Conservation (phyloP, 2,888 invertebrate species). For the Heteromurus nitidus region DNA sequence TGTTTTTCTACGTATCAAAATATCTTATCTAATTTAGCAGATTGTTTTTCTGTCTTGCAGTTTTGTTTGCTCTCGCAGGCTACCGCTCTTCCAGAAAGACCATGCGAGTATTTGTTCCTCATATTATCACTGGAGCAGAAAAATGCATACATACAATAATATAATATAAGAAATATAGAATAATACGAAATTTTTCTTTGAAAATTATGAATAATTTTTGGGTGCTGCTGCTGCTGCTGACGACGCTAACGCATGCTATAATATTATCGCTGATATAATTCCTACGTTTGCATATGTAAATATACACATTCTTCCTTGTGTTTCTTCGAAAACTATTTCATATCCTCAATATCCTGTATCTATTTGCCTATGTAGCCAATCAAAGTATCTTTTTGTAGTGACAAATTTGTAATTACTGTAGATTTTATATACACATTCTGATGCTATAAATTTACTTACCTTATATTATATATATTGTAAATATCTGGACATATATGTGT, state of each 20-base stretch:
- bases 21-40: conserved; percentile 11
- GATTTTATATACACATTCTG: no score
- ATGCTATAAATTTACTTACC: not conserved
- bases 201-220: no score
- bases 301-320: not conserved
- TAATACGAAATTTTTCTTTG: conserved; percentile 1
- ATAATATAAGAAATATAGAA: not conserved
- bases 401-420: conserved; percentile 51
- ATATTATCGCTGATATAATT: not conserved
- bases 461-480: no score
- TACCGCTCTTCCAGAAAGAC: no score
- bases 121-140: conserved; percentile 52
- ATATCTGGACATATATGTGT: conserved; percentile 19
- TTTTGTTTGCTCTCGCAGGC: not conserved
- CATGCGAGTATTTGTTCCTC: not conserved
- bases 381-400: conserved; percentile 8
- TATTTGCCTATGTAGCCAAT: conserved; percentile 40
- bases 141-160: conserved; percentile 32
- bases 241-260: not conserved
- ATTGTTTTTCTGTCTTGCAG: not conserved
- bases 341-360: not conserved
- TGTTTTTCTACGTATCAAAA: not conserved
- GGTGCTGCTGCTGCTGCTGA: conserved; percentile 26
- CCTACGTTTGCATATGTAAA: not conserved
- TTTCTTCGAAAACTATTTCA: not conserved